Conservation (phyloP, 2,888 invertebrate species). For the Macrosiphum euphorbiae region DNA sequence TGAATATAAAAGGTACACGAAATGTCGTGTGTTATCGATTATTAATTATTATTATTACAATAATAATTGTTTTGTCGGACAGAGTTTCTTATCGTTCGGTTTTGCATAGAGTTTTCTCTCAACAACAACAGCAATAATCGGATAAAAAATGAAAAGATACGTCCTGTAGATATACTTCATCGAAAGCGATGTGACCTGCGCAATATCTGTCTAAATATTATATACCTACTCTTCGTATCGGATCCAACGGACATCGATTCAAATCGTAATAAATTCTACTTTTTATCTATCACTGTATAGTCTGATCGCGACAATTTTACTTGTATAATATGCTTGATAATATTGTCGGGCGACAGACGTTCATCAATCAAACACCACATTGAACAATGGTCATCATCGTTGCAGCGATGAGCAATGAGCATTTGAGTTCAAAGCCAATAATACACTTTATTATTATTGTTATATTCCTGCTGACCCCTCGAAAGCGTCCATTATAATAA, state of each 20-base stretch:
- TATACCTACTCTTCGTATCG: background rate
- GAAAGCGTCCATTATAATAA: background rate
- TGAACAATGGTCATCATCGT: background rate
- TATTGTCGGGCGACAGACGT: background rate
- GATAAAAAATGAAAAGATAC: background rate
- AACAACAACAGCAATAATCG: background rate
- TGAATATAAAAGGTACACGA: background rate
- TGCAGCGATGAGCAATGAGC: background rate
- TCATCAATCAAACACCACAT: background rate
- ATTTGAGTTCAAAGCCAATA: background rate
- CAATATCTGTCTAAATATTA: background rate
- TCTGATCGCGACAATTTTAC: too few species aligned
- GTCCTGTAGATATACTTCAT: background rate
- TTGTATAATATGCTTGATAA: background rate
- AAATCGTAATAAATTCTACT: background rate
- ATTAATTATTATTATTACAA: background rate
- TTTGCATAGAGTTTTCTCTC: background rate
- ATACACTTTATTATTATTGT: too few species aligned
- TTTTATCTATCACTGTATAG: too few species aligned
- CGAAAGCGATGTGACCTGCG: background rate
- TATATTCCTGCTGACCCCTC: background rate
- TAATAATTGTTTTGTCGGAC: background rate
- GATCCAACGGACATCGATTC: background rate
- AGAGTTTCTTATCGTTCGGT: background rate
- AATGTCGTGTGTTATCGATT: background rate